These are phyloP conservation scores for Dusona sp. DNA, from an alignment of 2,888 invertebrate genomes.

Conservation along the genomic window DNA sequence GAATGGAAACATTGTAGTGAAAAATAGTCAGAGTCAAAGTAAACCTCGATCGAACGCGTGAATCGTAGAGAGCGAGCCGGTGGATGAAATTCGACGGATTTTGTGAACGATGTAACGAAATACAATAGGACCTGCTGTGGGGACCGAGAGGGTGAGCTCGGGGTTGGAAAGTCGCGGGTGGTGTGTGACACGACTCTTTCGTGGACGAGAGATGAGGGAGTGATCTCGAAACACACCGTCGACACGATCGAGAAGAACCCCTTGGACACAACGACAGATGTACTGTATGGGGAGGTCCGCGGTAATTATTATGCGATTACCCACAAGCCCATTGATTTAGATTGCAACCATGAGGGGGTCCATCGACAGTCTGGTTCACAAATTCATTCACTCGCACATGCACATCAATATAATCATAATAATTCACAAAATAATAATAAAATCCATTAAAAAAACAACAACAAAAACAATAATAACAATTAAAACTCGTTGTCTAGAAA, in stretches of 20 bases:
- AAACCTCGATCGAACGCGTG: slow-evolving; percentile 8
- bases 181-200: slow-evolving; percentile 69
- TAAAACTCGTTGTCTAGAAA: no score
- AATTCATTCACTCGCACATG: slow-evolving; percentile 30
- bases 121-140: slow-evolving; percentile 83
- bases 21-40: neutral
- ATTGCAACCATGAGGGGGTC: slow-evolving; percentile 80
- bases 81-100: slow-evolving; percentile 53
- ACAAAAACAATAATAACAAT: neutral
- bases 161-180: slow-evolving; percentile 75
- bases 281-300: slow-evolving; percentile 81
- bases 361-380: slow-evolving; percentile 70
- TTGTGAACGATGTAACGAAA: slow-evolving; percentile 72
- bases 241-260: slow-evolving; percentile 69
- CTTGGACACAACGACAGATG: slow-evolving; percentile 81
- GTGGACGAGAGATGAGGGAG: slow-evolving; percentile 42
- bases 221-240: slow-evolving; percentile 53
- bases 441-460: neutral
- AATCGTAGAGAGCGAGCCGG: neutral
- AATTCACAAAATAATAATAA: neutral
- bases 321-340: slow-evolving; percentile 84
- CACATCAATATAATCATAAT: neutral
- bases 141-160: slow-evolving; percentile 60
- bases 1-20: neutral
- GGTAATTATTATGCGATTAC: slow-evolving; percentile 85